phyloP scores from a whole-genome alignment of 2,888 invertebrate genomes.

The Dynastes hyllus region DNA sequence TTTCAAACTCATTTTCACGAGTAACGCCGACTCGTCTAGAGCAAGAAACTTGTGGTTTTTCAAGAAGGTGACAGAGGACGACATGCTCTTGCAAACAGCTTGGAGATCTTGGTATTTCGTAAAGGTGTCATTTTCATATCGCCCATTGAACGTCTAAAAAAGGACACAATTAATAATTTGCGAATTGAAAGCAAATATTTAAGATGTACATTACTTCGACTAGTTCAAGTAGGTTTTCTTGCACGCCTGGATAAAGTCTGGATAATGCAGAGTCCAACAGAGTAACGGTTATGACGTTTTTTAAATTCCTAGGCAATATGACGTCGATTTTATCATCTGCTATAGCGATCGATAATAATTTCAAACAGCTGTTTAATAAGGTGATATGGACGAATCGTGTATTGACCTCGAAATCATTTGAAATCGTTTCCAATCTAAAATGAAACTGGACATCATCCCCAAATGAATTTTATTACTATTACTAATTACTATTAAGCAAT shows the following conservation, averaged over 20 bases:
- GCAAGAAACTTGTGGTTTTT: constrained; percentile 65
- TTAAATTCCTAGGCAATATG: constrained; percentile 71
- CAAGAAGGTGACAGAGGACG: constrained; percentile 70
- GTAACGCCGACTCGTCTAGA: constrained; percentile 68
- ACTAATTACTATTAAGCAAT: no score
- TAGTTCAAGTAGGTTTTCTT: constrained; percentile 69
- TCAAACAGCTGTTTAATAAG: constrained; percentile 68
- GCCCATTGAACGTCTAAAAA: constrained; percentile 69
- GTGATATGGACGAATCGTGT: constrained; percentile 71
- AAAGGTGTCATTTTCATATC: constrained; percentile 66
- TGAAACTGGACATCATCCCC: background rate
- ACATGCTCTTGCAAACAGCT: constrained; percentile 70
- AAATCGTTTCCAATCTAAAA: constrained; percentile 64
- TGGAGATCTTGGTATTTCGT: constrained; percentile 70
- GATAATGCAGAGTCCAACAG: constrained; percentile 72
- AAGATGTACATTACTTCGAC: constrained; percentile 66
- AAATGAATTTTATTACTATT: background rate
- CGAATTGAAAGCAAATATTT: background rate
- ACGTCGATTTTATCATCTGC: constrained; percentile 69
- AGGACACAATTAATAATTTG: background rate
- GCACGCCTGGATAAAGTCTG: constrained; percentile 70
- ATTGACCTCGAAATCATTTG: constrained; percentile 62
- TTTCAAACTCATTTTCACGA: constrained; percentile 74
- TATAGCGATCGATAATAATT: constrained; percentile 69
- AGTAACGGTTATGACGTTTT: constrained; percentile 68